phyloP scores from a whole-genome alignment of 1,140 invertebrate genomes.

The Trachymyrmex septentrionalis region DNA sequence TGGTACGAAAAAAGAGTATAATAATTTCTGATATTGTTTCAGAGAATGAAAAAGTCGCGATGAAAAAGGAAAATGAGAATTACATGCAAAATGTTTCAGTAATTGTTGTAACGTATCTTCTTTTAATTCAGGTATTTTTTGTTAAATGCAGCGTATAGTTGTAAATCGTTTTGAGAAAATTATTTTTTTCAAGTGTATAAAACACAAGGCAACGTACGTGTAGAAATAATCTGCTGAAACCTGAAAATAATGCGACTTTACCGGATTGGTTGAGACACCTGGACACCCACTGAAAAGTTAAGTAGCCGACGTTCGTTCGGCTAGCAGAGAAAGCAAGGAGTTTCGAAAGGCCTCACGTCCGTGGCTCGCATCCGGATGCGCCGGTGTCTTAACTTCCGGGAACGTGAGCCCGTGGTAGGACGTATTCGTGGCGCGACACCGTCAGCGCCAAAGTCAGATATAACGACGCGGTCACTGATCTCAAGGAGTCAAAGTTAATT shows the following conservation, averaged over 20 bases:
- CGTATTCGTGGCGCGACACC: slow-evolving; percentile 59
- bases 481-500: slow-evolving; percentile 49
- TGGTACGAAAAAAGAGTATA: not conserved
- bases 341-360: slow-evolving; percentile 79
- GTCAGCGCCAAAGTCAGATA: slow-evolving; percentile 73
- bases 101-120: not conserved
- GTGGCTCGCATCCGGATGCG: slow-evolving; percentile 83
- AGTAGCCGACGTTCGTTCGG: slow-evolving; percentile 36
- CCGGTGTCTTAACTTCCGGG: slow-evolving; percentile 83
- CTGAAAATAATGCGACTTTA: not conserved
- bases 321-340: slow-evolving; percentile 58
- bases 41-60: not conserved
- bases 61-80: not conserved
- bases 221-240: not conserved
- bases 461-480: slow-evolving; percentile 80
- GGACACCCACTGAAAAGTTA: slow-evolving; percentile 48
- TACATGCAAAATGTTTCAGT: not conserved
- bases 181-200: no score
- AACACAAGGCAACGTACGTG: no score
- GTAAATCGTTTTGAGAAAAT: not conserved
- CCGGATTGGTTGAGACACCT: slow-evolving; percentile 5
- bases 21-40: not conserved
- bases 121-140: no score
- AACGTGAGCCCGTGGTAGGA: slow-evolving; percentile 81
- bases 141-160: not conserved